A percentile compares a stretch with the other conserved stretches of the same genome.
These are phyloP conservation scores for Heterodera filipjevi DNA, from an alignment of 2,888 invertebrate genomes.

Conservation along the genomic window DNA sequence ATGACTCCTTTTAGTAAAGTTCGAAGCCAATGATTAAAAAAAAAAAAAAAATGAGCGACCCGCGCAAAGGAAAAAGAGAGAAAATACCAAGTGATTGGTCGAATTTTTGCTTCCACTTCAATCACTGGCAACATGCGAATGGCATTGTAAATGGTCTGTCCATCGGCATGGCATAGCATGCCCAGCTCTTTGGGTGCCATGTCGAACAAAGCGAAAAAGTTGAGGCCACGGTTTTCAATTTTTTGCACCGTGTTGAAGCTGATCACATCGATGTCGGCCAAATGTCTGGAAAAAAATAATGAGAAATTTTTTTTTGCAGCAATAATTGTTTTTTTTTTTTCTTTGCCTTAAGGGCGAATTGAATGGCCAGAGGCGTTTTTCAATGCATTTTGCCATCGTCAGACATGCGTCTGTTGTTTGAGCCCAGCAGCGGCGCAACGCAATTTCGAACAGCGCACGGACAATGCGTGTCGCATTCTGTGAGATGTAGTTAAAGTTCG, in stretches of 20 bases:
- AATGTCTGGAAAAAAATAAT: conserved; percentile 44
- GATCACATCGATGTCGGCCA: conserved; percentile 69
- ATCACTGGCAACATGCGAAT: conserved; percentile 84
- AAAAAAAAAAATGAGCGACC: not conserved
- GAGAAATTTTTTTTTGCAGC: not conserved
- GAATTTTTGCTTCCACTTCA: conserved; percentile 81
- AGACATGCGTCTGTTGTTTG: conserved; percentile 84
- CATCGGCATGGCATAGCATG: conserved; percentile 63
- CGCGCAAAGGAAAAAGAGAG: not conserved
- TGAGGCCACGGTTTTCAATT: conserved; percentile 38
- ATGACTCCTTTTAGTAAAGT: too few relatives aligned
- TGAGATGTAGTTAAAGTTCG: conserved; percentile 84
- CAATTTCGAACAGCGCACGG: conserved; percentile 90
- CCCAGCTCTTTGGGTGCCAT: conserved; percentile 87
- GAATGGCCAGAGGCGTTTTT: conserved; percentile 89
- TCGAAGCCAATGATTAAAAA: too few relatives aligned
- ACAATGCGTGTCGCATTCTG: conserved; percentile 75
- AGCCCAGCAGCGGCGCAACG: conserved; percentile 85
- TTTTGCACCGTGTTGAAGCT: conserved; percentile 37
- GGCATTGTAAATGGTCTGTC: conserved; percentile 75
- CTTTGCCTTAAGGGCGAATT: conserved; percentile 72
- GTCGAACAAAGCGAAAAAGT: conserved; percentile 78
- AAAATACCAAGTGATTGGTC: conserved; percentile 81
- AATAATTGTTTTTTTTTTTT: not conserved
- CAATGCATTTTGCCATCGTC: conserved; percentile 86